Percentiles rank a stretch among this genome's conserved stretches.
phyloP scores from a whole-genome alignment of 2,113 vertebrate species.

The Andinoacara biseriatus region DNA sequence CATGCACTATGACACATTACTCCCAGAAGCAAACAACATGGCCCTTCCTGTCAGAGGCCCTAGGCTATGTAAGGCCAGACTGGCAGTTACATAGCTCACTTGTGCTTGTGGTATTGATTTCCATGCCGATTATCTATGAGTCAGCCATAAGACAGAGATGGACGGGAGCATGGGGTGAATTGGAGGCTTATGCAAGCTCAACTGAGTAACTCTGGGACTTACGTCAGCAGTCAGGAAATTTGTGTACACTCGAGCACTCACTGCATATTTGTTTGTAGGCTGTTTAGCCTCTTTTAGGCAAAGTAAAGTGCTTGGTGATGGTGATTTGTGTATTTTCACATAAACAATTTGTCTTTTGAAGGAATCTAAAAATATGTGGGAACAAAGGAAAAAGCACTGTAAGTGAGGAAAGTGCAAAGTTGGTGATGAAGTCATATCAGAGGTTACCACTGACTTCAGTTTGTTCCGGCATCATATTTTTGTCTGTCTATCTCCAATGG shows the following conservation, averaged over 20 bases:
- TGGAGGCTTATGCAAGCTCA: constrained; percentile 71
- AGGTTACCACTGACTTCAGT: background rate
- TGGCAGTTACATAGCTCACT: constrained; percentile 46
- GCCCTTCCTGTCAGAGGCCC: constrained; percentile 31
- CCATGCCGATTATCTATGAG: constrained; percentile 71
- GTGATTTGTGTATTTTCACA: background rate
- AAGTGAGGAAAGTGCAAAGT: constrained; percentile 4
- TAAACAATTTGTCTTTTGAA: background rate
- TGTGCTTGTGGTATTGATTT: constrained; percentile 74
- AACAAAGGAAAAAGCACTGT: background rate
- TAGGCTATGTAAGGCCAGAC: constrained; percentile 28
- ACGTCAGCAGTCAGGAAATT: constrained; percentile 63
- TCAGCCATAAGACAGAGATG: constrained; percentile 67
- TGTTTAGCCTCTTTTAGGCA: constrained; percentile 1
- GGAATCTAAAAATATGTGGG: background rate
- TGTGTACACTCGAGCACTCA: constrained; percentile 15
- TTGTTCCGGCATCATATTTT: background rate
- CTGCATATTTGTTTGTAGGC: constrained; percentile 19
- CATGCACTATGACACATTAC: constrained; percentile 5
- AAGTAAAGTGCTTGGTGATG: background rate
- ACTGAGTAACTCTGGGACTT: constrained; percentile 55
- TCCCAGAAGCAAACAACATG: background rate
- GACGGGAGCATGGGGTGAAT: constrained; percentile 44
- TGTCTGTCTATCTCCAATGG: background rate
- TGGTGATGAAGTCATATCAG: background rate